Evolutionary conservation across 1,140 invertebrate genomes (phyloP), one percentile per base, ranked within the genome.

Genomic region (Mercenaria mercenaria): DNA sequence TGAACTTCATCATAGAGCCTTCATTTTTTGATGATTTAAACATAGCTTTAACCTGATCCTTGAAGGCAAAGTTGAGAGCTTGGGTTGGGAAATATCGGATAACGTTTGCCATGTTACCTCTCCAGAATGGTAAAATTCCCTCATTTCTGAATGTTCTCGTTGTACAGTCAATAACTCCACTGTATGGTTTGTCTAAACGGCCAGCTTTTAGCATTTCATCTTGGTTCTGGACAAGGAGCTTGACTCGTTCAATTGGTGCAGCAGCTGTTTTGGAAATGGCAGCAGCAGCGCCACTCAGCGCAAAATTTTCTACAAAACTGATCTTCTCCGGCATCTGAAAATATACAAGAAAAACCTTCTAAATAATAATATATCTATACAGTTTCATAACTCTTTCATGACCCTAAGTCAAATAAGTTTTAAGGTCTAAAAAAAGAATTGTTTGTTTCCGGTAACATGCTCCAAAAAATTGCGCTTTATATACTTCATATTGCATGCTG

Each of bases 51-150:
- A 98, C 98, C 82, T 96, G 95, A 96, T 99, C 98, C 96, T 99
- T 99, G 97, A 99, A 99, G 91, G 98, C 98, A 96, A 99, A 99
- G 97, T 99, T 99, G 91, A 99, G 97, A 91, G 98, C 98, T 96
- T 99, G 98, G 79, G 98, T 99, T 90, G 98, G 98, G 97, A 99
- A 99, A 96, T 99, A 99, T 96, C 97, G 91, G 86, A 97, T 95
- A 86, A 96, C 96, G 96, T 99, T 99, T 94, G 98, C 98, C 93
- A 99, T 96, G 96, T 99, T 99, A 96, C 99, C 99, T 96, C 99
- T 97, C 98, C 99, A 99, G 97, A 98, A 99, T 93, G 98, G 98
- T n/a, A 97, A 81, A 34, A 95, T 13, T 84, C 96, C 96, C 91
- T 96, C 96, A 76, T 92, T 94, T 86, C 80, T 92, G 90, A 95